Percentiles rank a stretch among this genome's conserved stretches.
Evolutionary conservation across 2,888 invertebrate genomes (phyloP).

Genomic region (Agrotis exclamationis): DNA sequence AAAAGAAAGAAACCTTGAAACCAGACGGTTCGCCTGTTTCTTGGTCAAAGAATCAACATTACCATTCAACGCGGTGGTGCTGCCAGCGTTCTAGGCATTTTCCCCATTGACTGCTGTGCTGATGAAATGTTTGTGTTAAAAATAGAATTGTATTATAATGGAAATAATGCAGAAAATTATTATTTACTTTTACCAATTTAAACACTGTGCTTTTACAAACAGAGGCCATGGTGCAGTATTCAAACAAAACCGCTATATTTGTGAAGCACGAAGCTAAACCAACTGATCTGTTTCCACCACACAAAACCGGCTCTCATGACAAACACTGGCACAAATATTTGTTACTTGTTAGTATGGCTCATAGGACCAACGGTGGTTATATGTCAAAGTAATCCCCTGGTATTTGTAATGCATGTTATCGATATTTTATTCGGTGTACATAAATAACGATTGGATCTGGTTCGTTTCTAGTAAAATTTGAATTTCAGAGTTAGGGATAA

Average conservation of each 20-base stretch:
- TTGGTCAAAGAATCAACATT: no score
- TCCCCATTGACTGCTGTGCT: no score
- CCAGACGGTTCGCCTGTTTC: no score
- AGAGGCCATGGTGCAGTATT: slow-evolving; percentile 8
- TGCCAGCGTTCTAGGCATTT: no score
- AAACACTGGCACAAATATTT: slow-evolving; percentile 66
- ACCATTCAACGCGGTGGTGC: no score
- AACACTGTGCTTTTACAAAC: background rate
- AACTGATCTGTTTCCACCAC: slow-evolving; percentile 43
- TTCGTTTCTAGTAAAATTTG: slow-evolving; percentile 12
- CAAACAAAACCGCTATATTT: slow-evolving; percentile 38
- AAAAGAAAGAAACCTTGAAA: no score
- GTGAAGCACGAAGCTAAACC: slow-evolving; percentile 44
- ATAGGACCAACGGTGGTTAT: slow-evolving; percentile 26
- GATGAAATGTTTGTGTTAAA: no score
- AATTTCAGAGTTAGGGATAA: background rate
- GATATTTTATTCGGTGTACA: slow-evolving; percentile 44
- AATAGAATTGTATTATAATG: no score
- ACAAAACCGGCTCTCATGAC: slow-evolving; percentile 41
- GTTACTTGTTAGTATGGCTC: slow-evolving; percentile 60
- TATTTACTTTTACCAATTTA: background rate
- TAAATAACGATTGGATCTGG: slow-evolving; percentile 31
- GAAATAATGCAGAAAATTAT: background rate
- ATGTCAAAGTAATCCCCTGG: slow-evolving; percentile 54
- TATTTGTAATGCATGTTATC: slow-evolving; percentile 49